Evolutionary conservation across 2,113 vertebrate species (phyloP), one percentile per base, ranked within the genome.

Genomic region (Struthidea cinerea): DNA sequence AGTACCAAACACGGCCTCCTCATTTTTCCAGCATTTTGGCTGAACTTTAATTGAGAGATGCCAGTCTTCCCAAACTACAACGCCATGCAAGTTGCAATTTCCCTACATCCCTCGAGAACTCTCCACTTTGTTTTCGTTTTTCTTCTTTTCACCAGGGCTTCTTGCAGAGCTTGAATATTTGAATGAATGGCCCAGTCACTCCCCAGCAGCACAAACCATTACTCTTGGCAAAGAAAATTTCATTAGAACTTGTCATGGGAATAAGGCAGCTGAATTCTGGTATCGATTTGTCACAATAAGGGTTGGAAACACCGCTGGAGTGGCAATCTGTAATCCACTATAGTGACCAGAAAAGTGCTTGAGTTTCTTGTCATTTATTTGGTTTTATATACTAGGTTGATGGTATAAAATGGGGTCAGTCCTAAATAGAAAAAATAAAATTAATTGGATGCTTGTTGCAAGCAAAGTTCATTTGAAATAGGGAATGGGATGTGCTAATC

Each of bases 211-310:
- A 84, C 55, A 52, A n/a, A 75, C 60, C 91, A 96, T 95, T 53
- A 93, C 33, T 98, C 96, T 93, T 87, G 46, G 86, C 88, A 82
- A 75, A 96, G 85, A 91, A 95, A 96, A 95, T 95, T 92, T 92
- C 96, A 96, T 97, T 96, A 95, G 44, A 88, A 84, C 67, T 89
- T 91, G 89, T 95, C 94, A 89, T 52, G 69, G 79, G 88, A 97
- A 93, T 93, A 82, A 68, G 89, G 87, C 67, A 84, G 85, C 76
- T 93, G 94, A 88, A 92, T 84, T 50, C 52, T 60, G 69, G 8
- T 89, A 94, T 78, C 2, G 10, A 97, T 97, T 96, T 94, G 84
- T 96, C 96, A 95, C 84, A 89, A 44, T 71, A 67, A 97, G 64
- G 64, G 23, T 33, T 94, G 80, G 68, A 89, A 93, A 60, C 61